Evolutionary conservation across 2,888 invertebrate species (phyloP).

Genomic region (Teleiodes luculella): DNA sequence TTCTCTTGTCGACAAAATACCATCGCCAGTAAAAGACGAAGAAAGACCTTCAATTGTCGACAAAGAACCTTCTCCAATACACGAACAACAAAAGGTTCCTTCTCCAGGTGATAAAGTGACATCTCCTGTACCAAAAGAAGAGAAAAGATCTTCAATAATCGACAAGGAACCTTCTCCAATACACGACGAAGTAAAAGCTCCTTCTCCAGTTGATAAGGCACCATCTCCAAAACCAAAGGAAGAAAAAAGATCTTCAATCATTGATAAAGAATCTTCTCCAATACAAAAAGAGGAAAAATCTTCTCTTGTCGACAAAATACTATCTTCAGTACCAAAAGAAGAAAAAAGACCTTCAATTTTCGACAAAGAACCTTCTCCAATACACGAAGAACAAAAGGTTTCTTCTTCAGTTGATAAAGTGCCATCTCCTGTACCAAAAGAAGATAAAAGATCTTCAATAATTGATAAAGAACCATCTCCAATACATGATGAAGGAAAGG

Average conservation of each 20-base stretch:
- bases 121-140: too few species aligned
- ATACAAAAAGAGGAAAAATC: not conserved
- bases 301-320: not conserved
- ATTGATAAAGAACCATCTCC: too few species aligned
- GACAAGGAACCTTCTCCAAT: not conserved
- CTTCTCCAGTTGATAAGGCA: not conserved
- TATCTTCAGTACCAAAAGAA: not conserved
- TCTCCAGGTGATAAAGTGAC: not conserved
- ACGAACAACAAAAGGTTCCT: too few species aligned
- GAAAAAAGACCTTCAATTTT: not conserved
- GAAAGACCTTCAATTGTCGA: too few species aligned
- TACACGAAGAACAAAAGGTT: not conserved
- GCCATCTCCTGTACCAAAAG: not conserved
- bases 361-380: not conserved
- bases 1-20: not conserved
- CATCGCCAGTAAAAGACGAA: not conserved
- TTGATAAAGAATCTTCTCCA: not conserved
- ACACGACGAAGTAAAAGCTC: not conserved
- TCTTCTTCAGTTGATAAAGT: not conserved
- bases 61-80: not conserved
- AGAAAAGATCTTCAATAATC: too few species aligned
- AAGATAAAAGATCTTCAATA: conserved; percentile 2
- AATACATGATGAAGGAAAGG: too few species aligned
- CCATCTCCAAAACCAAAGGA: not conserved
- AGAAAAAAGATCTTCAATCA: not conserved